Conservation (phyloP, 2,113 vertebrate species). For the Microcebus jonahi region DNA sequence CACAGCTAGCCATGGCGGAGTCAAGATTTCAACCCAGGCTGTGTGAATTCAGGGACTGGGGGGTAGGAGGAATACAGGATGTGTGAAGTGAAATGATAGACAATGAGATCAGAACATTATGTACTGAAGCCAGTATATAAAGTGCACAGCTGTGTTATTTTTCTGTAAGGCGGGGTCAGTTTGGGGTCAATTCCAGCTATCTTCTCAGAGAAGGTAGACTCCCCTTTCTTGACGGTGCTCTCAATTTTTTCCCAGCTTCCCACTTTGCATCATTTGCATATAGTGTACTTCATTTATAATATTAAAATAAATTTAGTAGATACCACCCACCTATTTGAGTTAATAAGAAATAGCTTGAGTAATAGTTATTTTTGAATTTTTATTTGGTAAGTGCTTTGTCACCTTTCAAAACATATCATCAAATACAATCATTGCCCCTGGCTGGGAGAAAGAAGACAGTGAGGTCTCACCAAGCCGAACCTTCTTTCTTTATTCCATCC, state of each 20-base stretch:
- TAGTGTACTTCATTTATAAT: not conserved
- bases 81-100: not conserved
- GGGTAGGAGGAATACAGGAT: accelerated
- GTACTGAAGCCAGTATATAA: not conserved
- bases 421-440: not conserved
- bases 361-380: not conserved
- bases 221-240: not conserved
- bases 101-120: not conserved
- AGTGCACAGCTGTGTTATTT: not conserved
- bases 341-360: not conserved
- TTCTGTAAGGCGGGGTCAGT: not conserved
- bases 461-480: not conserved
- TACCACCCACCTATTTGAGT: not conserved
- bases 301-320: not conserved
- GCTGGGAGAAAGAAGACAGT: not conserved
- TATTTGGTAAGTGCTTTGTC: not conserved
- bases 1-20: not conserved
- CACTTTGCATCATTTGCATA: not conserved
- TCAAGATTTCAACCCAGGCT: not conserved
- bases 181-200: not conserved
- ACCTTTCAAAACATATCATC: not conserved
- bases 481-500: not conserved
- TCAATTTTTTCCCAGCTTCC: not conserved
- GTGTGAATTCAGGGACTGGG: not conserved
- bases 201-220: not conserved